phyloP scores from a whole-genome alignment of 1,140 invertebrate species.

The Sesamia nonagrioides region DNA sequence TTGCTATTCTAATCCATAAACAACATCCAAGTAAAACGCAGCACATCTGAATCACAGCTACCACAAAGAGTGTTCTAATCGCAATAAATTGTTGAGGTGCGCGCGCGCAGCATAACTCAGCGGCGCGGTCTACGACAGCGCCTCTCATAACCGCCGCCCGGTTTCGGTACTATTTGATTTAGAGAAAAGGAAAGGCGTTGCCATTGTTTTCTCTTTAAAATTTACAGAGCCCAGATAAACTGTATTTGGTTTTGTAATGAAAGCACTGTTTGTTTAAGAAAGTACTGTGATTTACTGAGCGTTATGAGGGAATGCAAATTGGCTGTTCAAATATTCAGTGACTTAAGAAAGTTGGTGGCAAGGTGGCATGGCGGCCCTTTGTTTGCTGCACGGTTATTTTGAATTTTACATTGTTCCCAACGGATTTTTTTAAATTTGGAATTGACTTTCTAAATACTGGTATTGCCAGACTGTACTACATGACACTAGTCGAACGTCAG shows the following conservation, averaged over 20 bases:
- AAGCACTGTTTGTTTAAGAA: constrained; percentile 59
- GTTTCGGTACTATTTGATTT: constrained; percentile 66
- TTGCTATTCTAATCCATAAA: constrained; percentile 38
- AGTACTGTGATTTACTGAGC: constrained; percentile 52
- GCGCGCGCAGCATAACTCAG: constrained; percentile 57
- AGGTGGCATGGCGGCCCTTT: constrained; percentile 23
- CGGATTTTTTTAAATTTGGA: constrained; percentile 12
- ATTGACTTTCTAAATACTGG: constrained; percentile 19
- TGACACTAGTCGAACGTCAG: constrained; percentile 10
- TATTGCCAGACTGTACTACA: not conserved
- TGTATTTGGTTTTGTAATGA: constrained; percentile 72
- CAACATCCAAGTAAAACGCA: constrained; percentile 35
- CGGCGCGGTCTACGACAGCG: constrained; percentile 61
- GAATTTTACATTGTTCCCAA: constrained; percentile 41
- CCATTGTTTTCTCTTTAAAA: constrained; percentile 70
- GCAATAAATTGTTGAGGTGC: constrained; percentile 57
- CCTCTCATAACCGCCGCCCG: constrained; percentile 61
- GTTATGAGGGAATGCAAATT: constrained; percentile 49
- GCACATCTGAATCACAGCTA: constrained; percentile 51
- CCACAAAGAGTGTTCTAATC: constrained; percentile 54
- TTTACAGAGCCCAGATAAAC: constrained; percentile 66
- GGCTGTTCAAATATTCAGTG: constrained; percentile 45
- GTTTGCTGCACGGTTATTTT: constrained; percentile 9
- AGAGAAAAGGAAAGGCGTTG: constrained; percentile 72
- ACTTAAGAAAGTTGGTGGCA: constrained; percentile 39